Percentiles rank a stretch among this genome's conserved stretches.
Conservation (phyloP, 2,888 invertebrate species). For the Philereme transversata region DNA sequence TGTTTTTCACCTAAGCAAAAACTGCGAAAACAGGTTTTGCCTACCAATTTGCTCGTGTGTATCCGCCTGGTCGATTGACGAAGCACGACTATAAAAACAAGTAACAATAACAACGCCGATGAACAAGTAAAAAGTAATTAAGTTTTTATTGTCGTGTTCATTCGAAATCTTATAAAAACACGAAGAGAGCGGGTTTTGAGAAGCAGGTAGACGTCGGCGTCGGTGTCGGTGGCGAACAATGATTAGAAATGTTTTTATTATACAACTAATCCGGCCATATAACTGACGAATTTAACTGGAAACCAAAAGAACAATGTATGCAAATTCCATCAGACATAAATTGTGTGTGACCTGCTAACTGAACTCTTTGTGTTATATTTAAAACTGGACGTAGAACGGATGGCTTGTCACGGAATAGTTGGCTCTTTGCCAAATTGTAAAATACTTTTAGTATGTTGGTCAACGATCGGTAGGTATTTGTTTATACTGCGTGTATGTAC, state of each 20-base stretch:
- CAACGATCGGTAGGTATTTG: constrained; percentile 67
- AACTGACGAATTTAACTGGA: constrained; percentile 16
- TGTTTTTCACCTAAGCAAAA: constrained; percentile 55
- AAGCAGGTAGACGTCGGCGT: constrained; percentile 26
- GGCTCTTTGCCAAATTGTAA: constrained; percentile 74
- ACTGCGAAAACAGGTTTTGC: constrained; percentile 58
- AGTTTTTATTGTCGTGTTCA: constrained; percentile 46
- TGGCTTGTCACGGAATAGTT: constrained; percentile 75
- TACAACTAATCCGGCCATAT: constrained; percentile 23
- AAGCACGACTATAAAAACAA: constrained; percentile 46
- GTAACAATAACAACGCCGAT: constrained; percentile 46
- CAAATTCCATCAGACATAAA: constrained; percentile 45
- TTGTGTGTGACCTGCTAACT: constrained; percentile 51
- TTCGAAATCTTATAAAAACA: constrained; percentile 36
- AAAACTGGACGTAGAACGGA: constrained; percentile 61
- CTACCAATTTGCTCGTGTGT: constrained; percentile 54
- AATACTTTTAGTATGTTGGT: constrained; percentile 73
- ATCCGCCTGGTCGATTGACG: constrained; percentile 58
- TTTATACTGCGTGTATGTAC: constrained; percentile 52
- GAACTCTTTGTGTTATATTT: constrained; percentile 67
- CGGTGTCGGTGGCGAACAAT: constrained; percentile 5
- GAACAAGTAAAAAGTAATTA: constrained; percentile 56
- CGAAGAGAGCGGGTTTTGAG: constrained; percentile 25
- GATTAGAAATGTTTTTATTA: constrained; percentile 24
- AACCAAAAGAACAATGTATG: constrained; percentile 33